Evolutionary conservation across 2,797 vertebrate genomes (phyloP), one percentile per base, ranked within the genome.

Genomic region (Petrocephalus schoutedeni): DNA sequence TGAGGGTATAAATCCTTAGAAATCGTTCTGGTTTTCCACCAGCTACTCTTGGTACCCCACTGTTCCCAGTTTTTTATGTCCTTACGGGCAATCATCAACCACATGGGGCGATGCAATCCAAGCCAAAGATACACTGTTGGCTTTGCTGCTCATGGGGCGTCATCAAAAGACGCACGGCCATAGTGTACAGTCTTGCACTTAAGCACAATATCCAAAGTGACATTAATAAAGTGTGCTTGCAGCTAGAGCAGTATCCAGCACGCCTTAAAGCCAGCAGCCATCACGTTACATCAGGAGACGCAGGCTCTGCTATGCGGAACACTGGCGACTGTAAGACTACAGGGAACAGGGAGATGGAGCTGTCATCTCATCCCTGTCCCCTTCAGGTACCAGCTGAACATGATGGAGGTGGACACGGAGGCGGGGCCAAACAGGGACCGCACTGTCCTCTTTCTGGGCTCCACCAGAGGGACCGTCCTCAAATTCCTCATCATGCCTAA

Each of bases 401-500:
- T 95, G 71, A 98, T 99, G 91, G 97, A 96, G 58, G 97, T 98
- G 92, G 98, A 99, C 89, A 97, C 95, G 0, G 93, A 96, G 0
- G 98, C 97, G 0, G 98, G 98, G 0, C 97, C 98, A 0, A 96
- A 97, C 91, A 96, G 95, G 88, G 99, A 99, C 92, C 95, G 97
- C 10, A 99, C 98, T 0, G 96, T 99, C 41, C 93, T 99, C 89
- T 99, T 99, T 93, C 94, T 99, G 90, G 98, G 97, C 53, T 98
- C 98, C 0, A 97, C 97, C 89, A 94, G 95, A 0, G 98, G 98
- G 90, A 98, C 97, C 0, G 89, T 99, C 90, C 96, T 99, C 91
- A 99, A 99, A 91, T 99, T 99, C 91, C 96, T 98, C 10, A 96
- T 99, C 92, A 91, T 93, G 86, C 95, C 97, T 90, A 96, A 92